These are phyloP conservation scores for Pseudonaja textilis DNA, from an alignment of 2,113 vertebrate genomes.

Conservation along the genomic window DNA sequence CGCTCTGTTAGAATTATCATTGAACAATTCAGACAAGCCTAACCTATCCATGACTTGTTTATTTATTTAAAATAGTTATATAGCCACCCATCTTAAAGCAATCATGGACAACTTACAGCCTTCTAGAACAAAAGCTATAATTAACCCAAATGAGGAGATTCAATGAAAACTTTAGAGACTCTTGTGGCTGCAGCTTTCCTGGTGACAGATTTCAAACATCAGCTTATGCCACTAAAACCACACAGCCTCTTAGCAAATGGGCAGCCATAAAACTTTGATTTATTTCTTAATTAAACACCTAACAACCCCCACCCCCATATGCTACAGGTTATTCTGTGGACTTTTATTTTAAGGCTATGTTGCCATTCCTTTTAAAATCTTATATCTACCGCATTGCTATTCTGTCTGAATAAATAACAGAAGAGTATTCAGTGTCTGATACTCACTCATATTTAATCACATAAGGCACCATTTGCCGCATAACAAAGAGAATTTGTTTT, in stretches of 20 bases:
- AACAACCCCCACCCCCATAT: not conserved
- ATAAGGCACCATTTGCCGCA: not conserved
- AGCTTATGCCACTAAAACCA: not conserved
- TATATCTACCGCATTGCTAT: not conserved
- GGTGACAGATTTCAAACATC: not conserved
- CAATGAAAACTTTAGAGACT: not conserved
- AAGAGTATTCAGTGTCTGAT: fast-evolving
- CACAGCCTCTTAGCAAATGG: not conserved
- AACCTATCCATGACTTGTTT: not conserved
- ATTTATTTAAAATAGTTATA: not conserved
- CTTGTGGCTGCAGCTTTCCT: not conserved
- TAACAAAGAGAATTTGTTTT: not conserved
- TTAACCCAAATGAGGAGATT: not conserved
- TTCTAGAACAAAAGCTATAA: not conserved
- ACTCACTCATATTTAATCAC: not conserved
- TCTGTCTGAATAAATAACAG: not conserved
- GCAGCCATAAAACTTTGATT: not conserved
- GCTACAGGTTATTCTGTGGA: not conserved
- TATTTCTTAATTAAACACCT: not conserved
- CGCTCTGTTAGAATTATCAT: not conserved
- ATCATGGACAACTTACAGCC: not conserved
- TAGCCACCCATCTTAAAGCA: not conserved
- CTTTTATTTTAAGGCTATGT: not conserved
- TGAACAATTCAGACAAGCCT: not conserved
- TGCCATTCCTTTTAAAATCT: not conserved